Evolutionary conservation across 2,888 invertebrate genomes (phyloP).

Genomic region (Apodemia zela): DNA sequence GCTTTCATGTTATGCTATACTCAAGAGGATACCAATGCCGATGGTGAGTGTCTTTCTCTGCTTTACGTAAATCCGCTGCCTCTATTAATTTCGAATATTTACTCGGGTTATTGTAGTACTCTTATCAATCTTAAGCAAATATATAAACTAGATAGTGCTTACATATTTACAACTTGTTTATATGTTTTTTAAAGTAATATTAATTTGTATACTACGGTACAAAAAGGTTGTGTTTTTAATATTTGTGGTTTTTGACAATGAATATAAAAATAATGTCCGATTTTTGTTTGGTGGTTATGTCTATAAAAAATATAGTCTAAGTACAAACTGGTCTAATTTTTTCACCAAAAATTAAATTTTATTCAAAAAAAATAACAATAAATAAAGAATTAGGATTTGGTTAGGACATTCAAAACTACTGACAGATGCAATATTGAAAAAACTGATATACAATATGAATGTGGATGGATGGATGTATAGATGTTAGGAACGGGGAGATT

Average conservation of each 20-base stretch:
- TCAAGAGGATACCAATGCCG: constrained; percentile 93
- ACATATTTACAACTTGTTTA: neutral
- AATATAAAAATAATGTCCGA: constrained; percentile 8
- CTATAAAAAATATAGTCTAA: neutral
- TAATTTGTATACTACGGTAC: neutral
- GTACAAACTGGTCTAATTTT: too few species aligned
- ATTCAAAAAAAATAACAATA: too few species aligned
- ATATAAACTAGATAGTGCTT: neutral
- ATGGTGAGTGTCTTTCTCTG: constrained; percentile 84
- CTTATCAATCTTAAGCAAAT: constrained; percentile 33
- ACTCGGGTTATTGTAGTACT: constrained; percentile 29
- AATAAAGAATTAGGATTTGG: too few species aligned
- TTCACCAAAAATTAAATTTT: too few species aligned
- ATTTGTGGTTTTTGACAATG: neutral
- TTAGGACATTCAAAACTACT: too few species aligned
- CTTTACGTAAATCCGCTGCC: constrained; percentile 42
- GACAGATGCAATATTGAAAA: neutral
- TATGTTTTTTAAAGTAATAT: neutral
- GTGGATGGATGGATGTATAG: too few species aligned
- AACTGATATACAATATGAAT: too few species aligned
- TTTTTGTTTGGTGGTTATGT: neutral
- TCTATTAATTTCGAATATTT: constrained; percentile 60
- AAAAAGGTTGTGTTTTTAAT: neutral
- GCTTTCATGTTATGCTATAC: constrained; percentile 97
- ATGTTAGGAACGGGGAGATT: too few species aligned